Conservation (phyloP, 2,888 invertebrate species). For the Dryobotodes eremita region DNA sequence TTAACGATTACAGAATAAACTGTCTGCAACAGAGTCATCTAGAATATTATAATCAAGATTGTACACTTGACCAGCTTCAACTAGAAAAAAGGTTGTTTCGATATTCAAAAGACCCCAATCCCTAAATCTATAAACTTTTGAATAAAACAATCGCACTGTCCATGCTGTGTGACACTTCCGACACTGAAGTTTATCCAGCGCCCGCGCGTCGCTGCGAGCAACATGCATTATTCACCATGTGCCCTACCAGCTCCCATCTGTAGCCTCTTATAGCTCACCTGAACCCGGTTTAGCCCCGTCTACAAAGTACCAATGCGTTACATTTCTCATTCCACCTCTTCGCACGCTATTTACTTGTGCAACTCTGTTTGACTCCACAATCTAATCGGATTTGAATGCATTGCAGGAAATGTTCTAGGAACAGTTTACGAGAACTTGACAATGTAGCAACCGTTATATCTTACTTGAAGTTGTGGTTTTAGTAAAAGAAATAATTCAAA, state of each 20-base stretch:
- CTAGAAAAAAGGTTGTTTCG: neutral
- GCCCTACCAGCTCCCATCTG: constrained; percentile 50
- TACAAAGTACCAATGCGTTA: constrained; percentile 58
- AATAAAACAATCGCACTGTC: constrained; percentile 20
- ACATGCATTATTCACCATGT: constrained; percentile 71
- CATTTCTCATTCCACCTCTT: constrained; percentile 60
- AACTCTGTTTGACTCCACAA: constrained; percentile 18
- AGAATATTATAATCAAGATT: neutral
- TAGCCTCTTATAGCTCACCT: constrained; percentile 20
- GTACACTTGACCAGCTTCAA: neutral
- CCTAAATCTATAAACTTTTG: constrained; percentile 1
- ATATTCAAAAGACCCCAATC: constrained; percentile 7
- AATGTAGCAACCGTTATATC: neutral
- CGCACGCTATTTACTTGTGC: constrained; percentile 43
- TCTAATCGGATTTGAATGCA: constrained; percentile 30
- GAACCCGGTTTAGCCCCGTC: constrained; percentile 20
- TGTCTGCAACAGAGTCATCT: too few relatives aligned
- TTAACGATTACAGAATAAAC: neutral
- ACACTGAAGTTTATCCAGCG: constrained; percentile 54
- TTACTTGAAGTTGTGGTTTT: neutral
- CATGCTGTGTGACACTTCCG: neutral
- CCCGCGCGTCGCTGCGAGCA: constrained; percentile 50
- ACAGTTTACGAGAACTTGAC: neutral
- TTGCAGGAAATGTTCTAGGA: neutral
- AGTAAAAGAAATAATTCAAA: neutral